Evolutionary conservation across 2,797 vertebrate species (phyloP).

Genomic region (Amphiprion clarkii): DNA sequence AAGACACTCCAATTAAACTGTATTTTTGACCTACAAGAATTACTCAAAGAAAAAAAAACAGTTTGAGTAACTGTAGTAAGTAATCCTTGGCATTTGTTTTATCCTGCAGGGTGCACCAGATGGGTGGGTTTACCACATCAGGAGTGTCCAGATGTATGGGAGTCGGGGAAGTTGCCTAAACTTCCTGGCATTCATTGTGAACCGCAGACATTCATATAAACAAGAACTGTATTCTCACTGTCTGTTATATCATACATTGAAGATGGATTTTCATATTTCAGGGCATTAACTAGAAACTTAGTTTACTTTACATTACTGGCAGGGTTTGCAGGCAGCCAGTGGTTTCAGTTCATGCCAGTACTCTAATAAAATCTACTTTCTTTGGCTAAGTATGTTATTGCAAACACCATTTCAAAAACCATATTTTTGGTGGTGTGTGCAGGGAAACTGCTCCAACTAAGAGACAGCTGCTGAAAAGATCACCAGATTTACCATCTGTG

Average conservation of each 20-base stretch:
- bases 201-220: conserved; percentile 14
- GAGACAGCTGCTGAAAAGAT: background rate
- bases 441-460: background rate
- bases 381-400: background rate
- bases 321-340: background rate
- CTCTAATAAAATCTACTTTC: background rate
- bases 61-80: conserved; percentile 16
- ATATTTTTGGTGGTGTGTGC: background rate
- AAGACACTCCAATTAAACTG: conserved; percentile 3
- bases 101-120: conserved; percentile 39
- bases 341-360: background rate
- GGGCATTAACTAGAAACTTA: conserved; percentile 2
- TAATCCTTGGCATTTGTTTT: conserved; percentile 18
- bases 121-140: conserved; percentile 41
- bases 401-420: background rate
- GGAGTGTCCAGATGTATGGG: conserved; percentile 44
- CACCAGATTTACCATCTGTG: background rate
- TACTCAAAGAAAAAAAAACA: background rate
- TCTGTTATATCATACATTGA: background rate
- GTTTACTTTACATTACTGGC: background rate
- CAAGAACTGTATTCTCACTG: background rate
- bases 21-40: conserved; percentile 1
- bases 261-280: conserved; percentile 17
- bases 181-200: conserved; percentile 44
- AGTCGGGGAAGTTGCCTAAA: conserved; percentile 18